These are phyloP conservation scores for Pogonomyrmex californicus DNA, from an alignment of 1,140 invertebrate species.

Conservation along the genomic window DNA sequence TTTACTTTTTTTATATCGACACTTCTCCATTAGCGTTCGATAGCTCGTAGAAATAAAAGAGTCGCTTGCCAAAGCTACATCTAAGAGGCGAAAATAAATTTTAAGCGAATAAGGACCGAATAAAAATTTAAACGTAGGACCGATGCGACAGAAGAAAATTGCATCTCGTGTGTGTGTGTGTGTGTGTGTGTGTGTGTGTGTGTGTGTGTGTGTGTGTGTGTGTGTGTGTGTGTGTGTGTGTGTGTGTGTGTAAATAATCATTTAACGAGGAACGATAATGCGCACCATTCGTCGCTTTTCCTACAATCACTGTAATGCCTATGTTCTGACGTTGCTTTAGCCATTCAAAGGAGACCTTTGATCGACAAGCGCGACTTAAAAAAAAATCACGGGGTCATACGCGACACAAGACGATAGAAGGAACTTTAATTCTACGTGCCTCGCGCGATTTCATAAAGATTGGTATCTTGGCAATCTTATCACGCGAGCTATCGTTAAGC, in stretches of 20 bases:
- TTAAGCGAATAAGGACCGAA: neutral
- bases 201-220: no score
- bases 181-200: no score
- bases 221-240: no score
- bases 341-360: conserved; percentile 51
- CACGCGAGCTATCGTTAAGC: conserved; percentile 40
- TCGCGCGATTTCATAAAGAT: conserved; percentile 49
- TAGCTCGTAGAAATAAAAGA: neutral
- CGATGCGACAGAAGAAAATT: neutral
- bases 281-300: conserved; percentile 31
- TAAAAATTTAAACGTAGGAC: neutral
- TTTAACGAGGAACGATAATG: conserved; percentile 34
- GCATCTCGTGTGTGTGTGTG: no score
- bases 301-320: conserved; percentile 38
- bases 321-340: conserved; percentile 13
- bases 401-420: conserved; percentile 2
- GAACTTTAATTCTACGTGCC: conserved; percentile 38
- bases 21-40: neutral
- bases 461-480: conserved; percentile 53
- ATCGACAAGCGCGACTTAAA: neutral
- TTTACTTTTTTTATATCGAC: neutral
- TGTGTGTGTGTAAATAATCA: conserved; percentile 15
- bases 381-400: conserved; percentile 50
- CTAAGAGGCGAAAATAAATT: conserved; percentile 9
- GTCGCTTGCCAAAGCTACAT: neutral